phyloP scores from a whole-genome alignment of 2,888 invertebrate species.

The Cerceris rybyensis region DNA sequence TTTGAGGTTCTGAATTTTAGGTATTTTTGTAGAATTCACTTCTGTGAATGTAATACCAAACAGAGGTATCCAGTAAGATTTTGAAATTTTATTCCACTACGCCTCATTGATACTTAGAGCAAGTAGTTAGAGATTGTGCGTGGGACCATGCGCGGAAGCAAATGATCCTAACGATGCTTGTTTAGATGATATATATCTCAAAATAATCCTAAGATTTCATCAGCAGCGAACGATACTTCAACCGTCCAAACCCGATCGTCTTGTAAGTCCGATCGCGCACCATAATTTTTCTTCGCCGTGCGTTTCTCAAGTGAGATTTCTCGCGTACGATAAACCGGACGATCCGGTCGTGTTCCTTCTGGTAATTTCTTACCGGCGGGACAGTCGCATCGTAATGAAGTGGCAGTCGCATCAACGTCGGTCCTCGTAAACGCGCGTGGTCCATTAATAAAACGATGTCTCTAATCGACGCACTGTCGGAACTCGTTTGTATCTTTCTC shows the following conservation, averaged over 20 bases:
- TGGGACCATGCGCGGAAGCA: too few species aligned
- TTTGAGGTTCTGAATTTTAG: too few species aligned
- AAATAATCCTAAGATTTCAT: too few species aligned
- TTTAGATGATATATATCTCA: too few species aligned
- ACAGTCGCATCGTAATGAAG: neutral
- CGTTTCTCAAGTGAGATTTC: neutral
- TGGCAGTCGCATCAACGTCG: slow-evolving; percentile 18
- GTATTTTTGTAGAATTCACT: too few species aligned
- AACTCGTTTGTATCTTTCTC: slow-evolving; percentile 29
- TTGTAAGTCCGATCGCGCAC: neutral
- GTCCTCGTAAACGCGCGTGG: slow-evolving; percentile 1
- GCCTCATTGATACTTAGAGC: too few species aligned
- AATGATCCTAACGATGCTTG: too few species aligned
- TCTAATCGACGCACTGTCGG: slow-evolving; percentile 50
- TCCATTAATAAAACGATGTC: slow-evolving; percentile 48
- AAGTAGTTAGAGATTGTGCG: too few species aligned
- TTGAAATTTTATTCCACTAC: too few species aligned
- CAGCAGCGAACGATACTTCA: too few species aligned
- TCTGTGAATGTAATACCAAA: too few species aligned
- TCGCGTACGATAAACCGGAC: slow-evolving; percentile 6
- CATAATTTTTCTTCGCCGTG: neutral
- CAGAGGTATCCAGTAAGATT: too few species aligned
- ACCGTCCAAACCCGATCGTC: neutral
- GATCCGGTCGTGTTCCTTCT: neutral
- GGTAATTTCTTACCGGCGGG: slow-evolving; percentile 8